Conservation (phyloP, 2,888 invertebrate genomes). For the Entomobrya proxima region DNA sequence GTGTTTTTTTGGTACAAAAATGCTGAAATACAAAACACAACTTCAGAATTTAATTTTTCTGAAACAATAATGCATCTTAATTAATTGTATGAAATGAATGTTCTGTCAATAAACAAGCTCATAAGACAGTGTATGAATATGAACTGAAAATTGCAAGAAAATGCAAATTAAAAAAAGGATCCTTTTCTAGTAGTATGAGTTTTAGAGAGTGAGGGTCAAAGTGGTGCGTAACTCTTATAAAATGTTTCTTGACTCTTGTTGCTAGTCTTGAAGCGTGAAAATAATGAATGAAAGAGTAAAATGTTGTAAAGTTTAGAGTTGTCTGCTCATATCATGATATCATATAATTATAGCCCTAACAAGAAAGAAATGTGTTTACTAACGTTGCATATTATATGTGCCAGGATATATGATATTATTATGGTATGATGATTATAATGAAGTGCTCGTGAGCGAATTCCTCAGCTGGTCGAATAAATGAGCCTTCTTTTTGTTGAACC, state of each 20-base stretch:
- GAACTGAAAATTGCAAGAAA: too few relatives aligned
- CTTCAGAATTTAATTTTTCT: too few relatives aligned
- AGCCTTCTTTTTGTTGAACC: constrained; percentile 33
- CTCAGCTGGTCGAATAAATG: constrained; percentile 39
- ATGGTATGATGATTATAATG: constrained; percentile 41
- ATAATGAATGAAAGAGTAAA: constrained; percentile 35
- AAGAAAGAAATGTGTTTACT: neutral
- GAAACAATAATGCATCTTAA: too few relatives aligned
- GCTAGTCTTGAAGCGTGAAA: constrained; percentile 21
- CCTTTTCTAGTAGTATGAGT: too few relatives aligned
- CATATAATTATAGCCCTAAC: constrained; percentile 9
- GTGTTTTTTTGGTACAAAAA: too few relatives aligned
- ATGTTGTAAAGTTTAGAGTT: neutral
- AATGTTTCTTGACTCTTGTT: too few relatives aligned
- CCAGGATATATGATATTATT: constrained; percentile 27
- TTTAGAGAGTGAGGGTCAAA: neutral
- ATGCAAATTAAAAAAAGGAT: too few relatives aligned
- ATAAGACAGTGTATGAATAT: too few relatives aligned
- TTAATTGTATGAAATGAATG: too few relatives aligned
- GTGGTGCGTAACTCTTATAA: neutral
- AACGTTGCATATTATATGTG: neutral
- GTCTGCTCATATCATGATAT: too few relatives aligned
- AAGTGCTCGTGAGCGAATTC: constrained; percentile 26
- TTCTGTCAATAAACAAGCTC: too few relatives aligned
- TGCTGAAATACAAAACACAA: too few relatives aligned